These are phyloP conservation scores for Upupa epops DNA, from an alignment of 2,113 vertebrate species.

Conservation along the genomic window DNA sequence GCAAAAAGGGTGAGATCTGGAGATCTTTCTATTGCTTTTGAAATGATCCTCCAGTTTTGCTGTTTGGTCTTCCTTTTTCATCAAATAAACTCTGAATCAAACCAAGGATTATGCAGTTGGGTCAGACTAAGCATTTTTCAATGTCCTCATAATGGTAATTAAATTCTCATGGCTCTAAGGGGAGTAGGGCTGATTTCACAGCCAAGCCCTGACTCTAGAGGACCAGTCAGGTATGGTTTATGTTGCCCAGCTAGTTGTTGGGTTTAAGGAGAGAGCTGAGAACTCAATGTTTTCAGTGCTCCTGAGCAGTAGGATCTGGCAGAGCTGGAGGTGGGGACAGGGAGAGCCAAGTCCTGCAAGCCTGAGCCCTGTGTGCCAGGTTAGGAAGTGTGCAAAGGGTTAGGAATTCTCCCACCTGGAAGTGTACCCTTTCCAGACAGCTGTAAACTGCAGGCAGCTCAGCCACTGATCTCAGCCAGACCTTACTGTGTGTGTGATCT, in stretches of 20 bases:
- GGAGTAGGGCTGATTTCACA: background rate
- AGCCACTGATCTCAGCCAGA: background rate
- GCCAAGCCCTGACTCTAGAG: background rate
- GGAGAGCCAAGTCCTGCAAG: background rate
- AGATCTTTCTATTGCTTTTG: background rate
- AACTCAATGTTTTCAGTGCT: background rate
- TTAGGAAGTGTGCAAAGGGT: too few species aligned
- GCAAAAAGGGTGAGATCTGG: background rate
- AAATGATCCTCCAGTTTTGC: background rate
- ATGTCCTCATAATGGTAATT: background rate
- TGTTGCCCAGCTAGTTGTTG: background rate
- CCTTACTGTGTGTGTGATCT: fast-evolving
- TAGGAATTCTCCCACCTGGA: background rate
- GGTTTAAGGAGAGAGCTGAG: background rate
- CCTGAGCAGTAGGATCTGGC: background rate
- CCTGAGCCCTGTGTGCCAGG: background rate
- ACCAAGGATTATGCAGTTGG: background rate
- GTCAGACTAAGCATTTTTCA: background rate
- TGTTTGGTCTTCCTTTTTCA: background rate
- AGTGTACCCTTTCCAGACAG: background rate
- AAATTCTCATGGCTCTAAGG: background rate
- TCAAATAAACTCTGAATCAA: background rate
- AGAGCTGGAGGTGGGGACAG: background rate
- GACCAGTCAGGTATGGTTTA: background rate
- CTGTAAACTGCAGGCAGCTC: background rate